These are phyloP conservation scores for Criorhina ranunculi DNA, from an alignment of 2,888 invertebrate genomes.

Conservation along the genomic window DNA sequence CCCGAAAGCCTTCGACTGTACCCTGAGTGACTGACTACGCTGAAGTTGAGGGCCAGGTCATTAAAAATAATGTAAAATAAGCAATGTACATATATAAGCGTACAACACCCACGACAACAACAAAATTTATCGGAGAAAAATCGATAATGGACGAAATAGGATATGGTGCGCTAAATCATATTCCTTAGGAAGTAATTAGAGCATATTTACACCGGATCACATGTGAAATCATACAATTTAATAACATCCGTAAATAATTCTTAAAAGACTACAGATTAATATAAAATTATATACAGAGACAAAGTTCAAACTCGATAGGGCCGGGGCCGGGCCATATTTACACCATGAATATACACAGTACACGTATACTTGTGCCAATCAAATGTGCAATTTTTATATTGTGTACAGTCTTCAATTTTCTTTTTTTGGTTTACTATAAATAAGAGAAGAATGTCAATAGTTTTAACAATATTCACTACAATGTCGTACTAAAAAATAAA, in stretches of 20 bases:
- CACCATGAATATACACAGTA: conserved; percentile 42
- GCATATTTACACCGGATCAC: neutral
- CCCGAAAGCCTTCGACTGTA: too few species aligned
- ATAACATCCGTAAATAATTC: conserved; percentile 27
- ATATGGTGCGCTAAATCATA: neutral
- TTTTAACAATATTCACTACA: conserved; percentile 32
- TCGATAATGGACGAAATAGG: neutral
- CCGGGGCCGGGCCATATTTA: conserved; percentile 42
- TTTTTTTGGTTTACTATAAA: conserved; percentile 63
- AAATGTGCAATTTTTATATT: conserved; percentile 22
- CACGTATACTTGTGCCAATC: neutral
- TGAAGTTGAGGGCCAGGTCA: too few species aligned
- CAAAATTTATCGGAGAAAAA: too few species aligned
- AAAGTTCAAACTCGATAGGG: conserved; percentile 22
- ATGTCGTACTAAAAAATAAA: conserved; percentile 47
- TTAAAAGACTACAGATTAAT: conserved; percentile 14
- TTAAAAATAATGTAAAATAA: too few species aligned
- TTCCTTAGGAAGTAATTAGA: neutral
- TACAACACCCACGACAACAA: too few species aligned
- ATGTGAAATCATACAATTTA: conserved; percentile 23
- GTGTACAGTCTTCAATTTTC: conserved; percentile 66
- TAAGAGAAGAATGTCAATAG: conserved; percentile 45
- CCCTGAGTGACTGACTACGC: too few species aligned
- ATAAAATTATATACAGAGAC: conserved; percentile 59
- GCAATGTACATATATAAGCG: too few species aligned